Evolutionary conservation across 2,888 invertebrate genomes (phyloP), one percentile per base, ranked within the genome.

Genomic region (Drosophila neutralis): DNA sequence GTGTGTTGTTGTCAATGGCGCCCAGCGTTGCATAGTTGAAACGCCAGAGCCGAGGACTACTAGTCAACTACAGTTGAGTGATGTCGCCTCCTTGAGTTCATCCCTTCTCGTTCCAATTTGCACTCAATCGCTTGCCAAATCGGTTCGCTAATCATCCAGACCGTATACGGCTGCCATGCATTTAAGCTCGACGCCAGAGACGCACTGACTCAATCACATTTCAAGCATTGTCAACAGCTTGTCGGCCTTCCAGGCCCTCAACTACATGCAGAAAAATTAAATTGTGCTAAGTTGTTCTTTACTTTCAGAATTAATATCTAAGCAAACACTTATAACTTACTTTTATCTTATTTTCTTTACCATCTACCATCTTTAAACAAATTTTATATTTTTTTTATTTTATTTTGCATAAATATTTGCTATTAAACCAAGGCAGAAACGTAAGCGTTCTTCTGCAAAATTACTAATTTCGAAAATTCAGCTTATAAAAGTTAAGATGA

Each of bases 61-160:
- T 56, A 58, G 31, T 69, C 67, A 79, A 80, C 83, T 83, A 64
- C 64, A 42, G 59, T 67, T 67, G 81, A 77, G 78, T 13, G 11
- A 40, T 27, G 18, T 35, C 48, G 38, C 5, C 29, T 42, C 38
- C 40, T 24, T 24, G 45, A 45, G 0, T 35, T 24, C n/a, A 42
- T 5, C 61, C 31, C 36, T 58, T 29, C 38, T 38, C 38, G 4
- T 29, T 5, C 48, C 68, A 54, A 69, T 52, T 59, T 53, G 65
- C 59, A 69, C 21, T 69, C 87, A 78, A 84, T 82, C 77, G 90
- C 53, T 78, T 77, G 89, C 75, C 89, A 90, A 86, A 87, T 90
- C 87, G 82, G 73, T 72, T 75, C 87, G 87, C 85, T 89, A 87
- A 87, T 87, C 90, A 87, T 78, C 73, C 72, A 68, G 82, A 61